Base-by-base conservation (phyloP, 2,797 vertebrate species). In the Momotus momota region DNA sequence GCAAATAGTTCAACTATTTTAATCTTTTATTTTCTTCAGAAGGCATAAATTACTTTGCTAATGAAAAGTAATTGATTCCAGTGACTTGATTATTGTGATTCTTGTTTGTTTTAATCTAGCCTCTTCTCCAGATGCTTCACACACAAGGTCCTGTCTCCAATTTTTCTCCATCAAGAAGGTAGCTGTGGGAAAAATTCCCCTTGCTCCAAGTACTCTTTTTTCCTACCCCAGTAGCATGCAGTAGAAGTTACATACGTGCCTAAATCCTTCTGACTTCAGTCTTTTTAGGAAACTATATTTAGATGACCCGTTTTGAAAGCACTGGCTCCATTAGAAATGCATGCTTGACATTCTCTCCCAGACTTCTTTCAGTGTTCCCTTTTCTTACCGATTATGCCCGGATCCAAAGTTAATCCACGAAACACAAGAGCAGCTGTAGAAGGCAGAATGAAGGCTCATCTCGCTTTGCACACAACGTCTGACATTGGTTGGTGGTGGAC, bases 271-370 rank as follows among this genome's bases (percentile, higher is more conserved):
- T 43, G 75, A 81, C 85, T 64, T 13, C 15, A 10, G 64, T 25
- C 64, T 3, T 64, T 33, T 85, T 48, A 12, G 31, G 70, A 65
- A 75, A 31, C 67, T 96, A 27, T 81, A 9, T 86, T 80, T 85
- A 77, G 74, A 90, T 9, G 33, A 70, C 58, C 51, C 40, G 55
- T 55, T 92, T 48, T 5, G 66, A 74, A 52, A 89, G 81, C 29
- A 12, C 26, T 80, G 84, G 81, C 67, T 88, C 60, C 65, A 43
- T 83, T 71, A 83, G 82, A 89, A 62, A 93, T 0, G 3, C 65
- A 40, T 57, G 72, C 85, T 94, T 55, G 75, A 57, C 87, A 54
- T 91, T 94, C 60, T 82, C 87, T 93, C 48, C 31, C 72, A 77
- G 86, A 38, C 41, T 86, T 29, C 45, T 70, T 52, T 38, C 81